Evolutionary conservation across 2,888 invertebrate genomes (phyloP).

Genomic region (Drosophila ochracea): DNA sequence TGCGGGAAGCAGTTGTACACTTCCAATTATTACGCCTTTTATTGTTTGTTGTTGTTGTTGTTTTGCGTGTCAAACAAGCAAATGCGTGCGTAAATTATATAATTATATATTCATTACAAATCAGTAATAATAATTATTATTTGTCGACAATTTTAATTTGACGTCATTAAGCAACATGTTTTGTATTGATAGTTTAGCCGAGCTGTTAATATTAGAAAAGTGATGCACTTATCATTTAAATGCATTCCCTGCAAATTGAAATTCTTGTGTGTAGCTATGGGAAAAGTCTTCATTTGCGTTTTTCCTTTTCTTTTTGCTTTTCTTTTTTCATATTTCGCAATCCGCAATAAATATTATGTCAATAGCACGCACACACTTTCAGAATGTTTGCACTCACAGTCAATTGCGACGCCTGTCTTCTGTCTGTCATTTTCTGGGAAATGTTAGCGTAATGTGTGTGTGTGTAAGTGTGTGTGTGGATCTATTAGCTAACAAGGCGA

Average conservation of each 20-base stretch:
- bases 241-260: neutral
- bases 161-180: neutral
- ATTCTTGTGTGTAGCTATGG: neutral
- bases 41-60: neutral
- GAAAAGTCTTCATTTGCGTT: neutral
- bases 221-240: neutral
- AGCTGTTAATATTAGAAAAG: neutral
- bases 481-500: neutral
- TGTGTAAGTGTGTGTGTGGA: neutral
- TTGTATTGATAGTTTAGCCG: neutral
- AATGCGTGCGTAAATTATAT: conserved; percentile 1
- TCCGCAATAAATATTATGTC: neutral
- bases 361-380: neutral
- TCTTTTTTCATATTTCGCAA: neutral
- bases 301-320: no score
- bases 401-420: neutral
- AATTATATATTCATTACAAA: neutral
- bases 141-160: neutral
- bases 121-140: neutral
- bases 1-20: conserved; percentile 9
- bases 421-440: neutral
- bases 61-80: neutral
- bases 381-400: no score
- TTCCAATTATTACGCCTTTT: neutral
- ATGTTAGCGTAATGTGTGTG: neutral